A percentile compares a stretch with the other conserved stretches of the same genome.
These are phyloP conservation scores for Cephalotes varians DNA, from an alignment of 2,888 invertebrate species.

Conservation along the genomic window DNA sequence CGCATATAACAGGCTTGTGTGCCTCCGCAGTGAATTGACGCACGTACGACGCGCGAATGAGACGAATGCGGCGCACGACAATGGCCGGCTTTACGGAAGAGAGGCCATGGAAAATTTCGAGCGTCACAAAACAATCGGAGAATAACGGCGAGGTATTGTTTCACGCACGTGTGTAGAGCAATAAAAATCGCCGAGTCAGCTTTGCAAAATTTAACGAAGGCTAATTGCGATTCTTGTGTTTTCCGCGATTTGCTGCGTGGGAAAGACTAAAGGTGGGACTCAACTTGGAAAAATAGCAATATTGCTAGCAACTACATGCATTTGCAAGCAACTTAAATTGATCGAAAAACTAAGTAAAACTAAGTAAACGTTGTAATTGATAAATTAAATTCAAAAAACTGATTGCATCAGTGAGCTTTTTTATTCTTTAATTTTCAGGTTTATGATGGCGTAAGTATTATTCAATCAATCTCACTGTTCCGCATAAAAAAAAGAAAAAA, in stretches of 20 bases:
- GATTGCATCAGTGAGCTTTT: neutral
- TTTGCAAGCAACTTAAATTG: neutral
- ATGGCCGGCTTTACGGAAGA: conserved; percentile 26
- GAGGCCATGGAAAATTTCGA: conserved; percentile 63
- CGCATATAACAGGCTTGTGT: conserved; percentile 56
- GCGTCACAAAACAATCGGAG: conserved; percentile 3
- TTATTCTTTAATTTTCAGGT: neutral
- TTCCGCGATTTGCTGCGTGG: neutral
- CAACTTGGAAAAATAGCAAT: neutral
- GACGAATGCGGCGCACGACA: conserved; percentile 51
- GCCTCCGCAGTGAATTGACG: conserved; percentile 68
- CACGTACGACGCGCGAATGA: conserved; percentile 52
- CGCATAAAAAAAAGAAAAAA: neutral
- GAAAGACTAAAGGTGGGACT: neutral
- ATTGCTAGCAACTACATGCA: neutral
- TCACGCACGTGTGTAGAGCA: neutral
- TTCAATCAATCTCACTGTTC: neutral
- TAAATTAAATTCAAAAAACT: neutral
- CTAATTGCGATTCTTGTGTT: neutral
- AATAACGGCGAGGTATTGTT: conserved; percentile 12
- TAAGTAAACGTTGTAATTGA: neutral
- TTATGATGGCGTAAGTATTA: neutral
- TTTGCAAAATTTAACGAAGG: neutral
- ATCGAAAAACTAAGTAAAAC: neutral
- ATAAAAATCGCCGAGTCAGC: conserved; percentile 31